Conservation (phyloP, 2,888 invertebrate species). For the Ditula angustiorana region DNA sequence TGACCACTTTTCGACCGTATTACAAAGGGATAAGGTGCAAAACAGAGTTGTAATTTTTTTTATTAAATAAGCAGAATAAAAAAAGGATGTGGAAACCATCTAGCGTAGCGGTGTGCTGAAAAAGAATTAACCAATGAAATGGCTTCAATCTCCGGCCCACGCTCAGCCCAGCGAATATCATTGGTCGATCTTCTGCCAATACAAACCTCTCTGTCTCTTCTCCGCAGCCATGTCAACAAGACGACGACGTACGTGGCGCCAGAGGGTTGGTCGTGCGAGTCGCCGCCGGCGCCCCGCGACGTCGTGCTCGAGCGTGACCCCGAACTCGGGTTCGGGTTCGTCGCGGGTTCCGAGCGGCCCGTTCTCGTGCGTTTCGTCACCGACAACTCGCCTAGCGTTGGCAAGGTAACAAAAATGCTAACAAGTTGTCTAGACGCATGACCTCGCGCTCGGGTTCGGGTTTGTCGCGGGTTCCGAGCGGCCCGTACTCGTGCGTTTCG, state of each 20-base stretch:
- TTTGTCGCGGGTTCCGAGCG: conserved; percentile 98
- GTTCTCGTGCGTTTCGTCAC: conserved; percentile 96
- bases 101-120: no score
- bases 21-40: no score
- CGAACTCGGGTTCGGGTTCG: conserved; percentile 96
- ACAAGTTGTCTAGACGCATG: no score
- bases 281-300: conserved; percentile 92
- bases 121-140: no score
- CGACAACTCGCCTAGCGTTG: conserved; percentile 96
- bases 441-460: conserved; percentile 94
- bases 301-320: conserved; percentile 91
- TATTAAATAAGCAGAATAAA: no score
- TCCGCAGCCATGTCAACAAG: conserved; percentile 91
- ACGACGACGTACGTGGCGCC: conserved; percentile 97
- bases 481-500: conserved; percentile 96
- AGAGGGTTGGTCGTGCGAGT: conserved; percentile 87
- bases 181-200: not conserved
- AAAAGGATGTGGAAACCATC: no score
- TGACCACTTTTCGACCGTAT: no score
- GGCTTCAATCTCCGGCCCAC: no score
- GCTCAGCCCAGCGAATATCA: no score
- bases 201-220: no score
- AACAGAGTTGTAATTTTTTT: no score
- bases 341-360: conserved; percentile 97
- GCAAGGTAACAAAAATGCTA: no score